These are phyloP conservation scores for Pachyuromys duprasi DNA, from an alignment of 2,797 vertebrate genomes.

Conservation along the genomic window DNA sequence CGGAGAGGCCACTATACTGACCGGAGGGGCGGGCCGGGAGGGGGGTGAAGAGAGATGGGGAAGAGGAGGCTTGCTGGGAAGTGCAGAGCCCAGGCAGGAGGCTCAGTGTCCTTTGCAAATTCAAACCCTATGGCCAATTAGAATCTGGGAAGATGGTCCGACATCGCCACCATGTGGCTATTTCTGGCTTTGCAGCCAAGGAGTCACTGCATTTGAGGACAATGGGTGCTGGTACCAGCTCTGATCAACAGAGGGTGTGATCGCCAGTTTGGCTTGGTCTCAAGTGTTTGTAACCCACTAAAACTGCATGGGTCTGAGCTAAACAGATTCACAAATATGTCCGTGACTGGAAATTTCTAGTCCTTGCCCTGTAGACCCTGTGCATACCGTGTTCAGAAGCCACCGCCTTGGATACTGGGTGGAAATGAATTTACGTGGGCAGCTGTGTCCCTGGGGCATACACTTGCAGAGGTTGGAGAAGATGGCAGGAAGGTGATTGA, in stretches of 20 bases:
- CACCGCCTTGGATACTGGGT: neutral
- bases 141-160: neutral
- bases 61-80: neutral
- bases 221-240: neutral
- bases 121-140: neutral
- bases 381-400: neutral
- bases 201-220: neutral
- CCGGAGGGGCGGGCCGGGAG: no score
- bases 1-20: neutral
- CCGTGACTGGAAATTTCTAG: neutral
- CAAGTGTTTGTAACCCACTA: neutral
- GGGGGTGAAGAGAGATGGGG: neutral
- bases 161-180: neutral
- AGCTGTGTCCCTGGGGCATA: neutral
- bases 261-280: rapidly evolving
- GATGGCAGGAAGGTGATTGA: neutral
- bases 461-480: neutral
- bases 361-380: neutral
- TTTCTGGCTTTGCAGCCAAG: neutral
- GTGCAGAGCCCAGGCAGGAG: neutral
- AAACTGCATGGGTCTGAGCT: neutral
- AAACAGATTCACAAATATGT: neutral
- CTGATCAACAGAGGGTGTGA: no score
- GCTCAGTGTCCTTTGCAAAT: neutral
- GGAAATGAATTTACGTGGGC: neutral